Evolutionary conservation across 1,140 invertebrate genomes (phyloP), one percentile per base, ranked within the genome.

Genomic region (Macrocentrus cingulum): DNA sequence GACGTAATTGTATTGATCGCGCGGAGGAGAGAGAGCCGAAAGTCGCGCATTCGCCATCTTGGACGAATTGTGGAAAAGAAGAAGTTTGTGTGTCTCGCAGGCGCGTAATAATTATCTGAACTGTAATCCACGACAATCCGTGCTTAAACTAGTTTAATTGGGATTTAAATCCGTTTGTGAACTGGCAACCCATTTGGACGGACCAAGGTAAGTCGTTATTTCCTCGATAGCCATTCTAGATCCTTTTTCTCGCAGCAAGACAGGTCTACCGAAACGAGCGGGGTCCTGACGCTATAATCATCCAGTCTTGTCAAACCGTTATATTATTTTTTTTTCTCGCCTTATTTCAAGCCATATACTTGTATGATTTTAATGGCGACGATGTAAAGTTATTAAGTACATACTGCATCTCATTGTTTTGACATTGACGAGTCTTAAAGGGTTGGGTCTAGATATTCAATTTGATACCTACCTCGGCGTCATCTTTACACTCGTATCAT

Each of bases 111-210:
- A 66, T 67, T 62, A 48, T 64, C 63, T 63, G 58, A 63, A 69
- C 65, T 70, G 59, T 69, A 81, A 83, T 84, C 80, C 75, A 76
- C 70, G 76, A 71, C 74, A 77, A 84, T 84, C 82, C 77, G 76
- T 76, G 77, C 74, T 62, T 72, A 42, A 70, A 70, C 70, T 79
- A 75, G 65, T 75, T 76, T 76, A 66, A 75, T 74, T 76, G 72
- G 80, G 78, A 80, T 78, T 79, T 74, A 74, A 79, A 83, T 80
- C 80, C 80, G 77, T 80, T 84, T 84, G 74, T 83, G 77, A 80
- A 81, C 76, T 80, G 74, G 79, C 75, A 79, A 84, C 84, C 84
- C 84, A 85, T 84, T 83, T 84, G 84, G 82, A 85, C 84, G 84
- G 84, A 85, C 84, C 84, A 84, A 85, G 81, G 84, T 85, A 74